Base-by-base conservation (phyloP, 2,797 vertebrate genomes). In the Microctenopoma stevenorrisi region DNA sequence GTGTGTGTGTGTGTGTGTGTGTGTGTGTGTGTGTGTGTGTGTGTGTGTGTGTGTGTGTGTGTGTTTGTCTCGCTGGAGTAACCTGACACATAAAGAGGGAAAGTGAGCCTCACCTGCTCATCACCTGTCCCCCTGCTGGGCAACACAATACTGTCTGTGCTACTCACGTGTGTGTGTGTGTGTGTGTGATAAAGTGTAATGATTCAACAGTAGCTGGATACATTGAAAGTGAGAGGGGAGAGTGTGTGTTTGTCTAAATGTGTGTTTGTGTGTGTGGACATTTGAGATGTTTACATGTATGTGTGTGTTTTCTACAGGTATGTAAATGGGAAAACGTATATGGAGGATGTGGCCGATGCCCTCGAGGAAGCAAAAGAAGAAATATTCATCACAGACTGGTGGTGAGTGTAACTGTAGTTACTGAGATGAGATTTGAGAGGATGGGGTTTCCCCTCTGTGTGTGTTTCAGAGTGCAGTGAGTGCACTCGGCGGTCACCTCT, bases 381-480 rank as follows among this genome's bases (percentile, higher is more conserved):
- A 74, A 99, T 99, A 86, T 99, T 98, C 90, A 98, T 99, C 93
- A 98, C 97, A 0, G 98, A 99, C 81, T 98, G 98, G 97, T 98
- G 97, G 97, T 97, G 86, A 35, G 96, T 96, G 46, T 72, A 35
- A 56, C 28, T 64, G 25, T 61, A 46, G 55, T 12, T 15, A 10
- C 5, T 16, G 18, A 30, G 16, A n/a, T 28, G 22, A 25, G 7
- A 56, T 25, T 42, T 7, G 11, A 49, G 18, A 50, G 14, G 25
- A 13, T 42, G 13, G 25, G 48, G 11, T 52, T 51, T 54, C 4
- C 28, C 5, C 28, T 51, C 15, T 64, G 60, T 63, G 61, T 71
- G 28, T 63, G 55, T 61, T 1, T 47, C 13, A 16, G 58, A 33
- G 73, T 40, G 47, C 50, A 63, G 4, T 4, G 61, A 69, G 84